Evolutionary conservation across 2,888 invertebrate genomes (phyloP).

Genomic region (Pandemis heparana): DNA sequence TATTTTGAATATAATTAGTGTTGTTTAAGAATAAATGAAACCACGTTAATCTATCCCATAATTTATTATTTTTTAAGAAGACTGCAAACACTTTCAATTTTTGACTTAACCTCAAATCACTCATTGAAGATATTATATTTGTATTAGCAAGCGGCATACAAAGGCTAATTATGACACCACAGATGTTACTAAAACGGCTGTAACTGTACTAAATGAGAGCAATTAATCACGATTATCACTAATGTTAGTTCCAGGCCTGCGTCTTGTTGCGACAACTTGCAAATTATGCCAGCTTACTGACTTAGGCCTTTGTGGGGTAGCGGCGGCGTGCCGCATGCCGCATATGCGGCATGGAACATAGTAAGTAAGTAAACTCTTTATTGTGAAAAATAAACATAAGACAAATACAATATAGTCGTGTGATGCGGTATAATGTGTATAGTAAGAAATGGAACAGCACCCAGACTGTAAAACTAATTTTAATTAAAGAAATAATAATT

Average conservation of each 20-base stretch:
- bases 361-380: too few relatives aligned
- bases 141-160: conserved; percentile 20
- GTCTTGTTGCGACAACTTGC: conserved; percentile 49
- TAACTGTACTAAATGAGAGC: conserved; percentile 44
- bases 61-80: too few relatives aligned
- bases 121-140: conserved; percentile 13
- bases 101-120: neutral
- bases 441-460: too few relatives aligned
- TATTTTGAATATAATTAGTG: too few relatives aligned
- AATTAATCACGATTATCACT: conserved; percentile 51
- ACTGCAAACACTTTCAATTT: neutral
- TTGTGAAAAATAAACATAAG: too few relatives aligned
- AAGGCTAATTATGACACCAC: conserved; percentile 33
- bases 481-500: too few relatives aligned
- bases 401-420: too few relatives aligned
- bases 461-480: too few relatives aligned
- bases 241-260: conserved; percentile 45
- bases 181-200: conserved; percentile 36
- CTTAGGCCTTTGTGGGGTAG: conserved; percentile 8
- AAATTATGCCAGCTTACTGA: conserved; percentile 47
- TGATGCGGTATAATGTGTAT: too few relatives aligned
- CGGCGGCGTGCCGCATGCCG: neutral
- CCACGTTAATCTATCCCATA: too few relatives aligned
- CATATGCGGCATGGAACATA: neutral
- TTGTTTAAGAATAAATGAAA: too few relatives aligned